phyloP scores from a whole-genome alignment of 2,113 vertebrate species.

The Terrapene triunguis region DNA sequence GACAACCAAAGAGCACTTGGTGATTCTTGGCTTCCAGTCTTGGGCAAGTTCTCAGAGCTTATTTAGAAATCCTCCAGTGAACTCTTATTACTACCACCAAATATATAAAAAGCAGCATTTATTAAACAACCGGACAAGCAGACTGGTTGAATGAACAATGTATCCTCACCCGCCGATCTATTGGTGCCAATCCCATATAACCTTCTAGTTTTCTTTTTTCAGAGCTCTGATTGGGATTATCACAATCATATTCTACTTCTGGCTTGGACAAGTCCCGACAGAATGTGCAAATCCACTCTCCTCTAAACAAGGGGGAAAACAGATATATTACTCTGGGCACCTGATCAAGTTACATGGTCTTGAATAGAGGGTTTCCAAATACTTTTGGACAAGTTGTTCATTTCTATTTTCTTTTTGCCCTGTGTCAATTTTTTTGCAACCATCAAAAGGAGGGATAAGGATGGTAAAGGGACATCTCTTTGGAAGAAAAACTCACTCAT shows the following conservation, averaged over 20 bases:
- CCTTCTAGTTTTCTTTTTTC: constrained; percentile 81
- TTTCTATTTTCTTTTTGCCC: neutral
- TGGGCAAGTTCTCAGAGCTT: neutral
- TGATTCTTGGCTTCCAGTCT: neutral
- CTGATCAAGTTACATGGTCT: neutral
- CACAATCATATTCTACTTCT: constrained; percentile 87
- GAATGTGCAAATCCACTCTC: constrained; percentile 88
- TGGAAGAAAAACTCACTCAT: neutral
- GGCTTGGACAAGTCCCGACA: constrained; percentile 85
- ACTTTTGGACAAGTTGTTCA: neutral
- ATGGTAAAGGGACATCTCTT: neutral
- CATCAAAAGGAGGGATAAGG: neutral
- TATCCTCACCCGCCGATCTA: constrained; percentile 83
- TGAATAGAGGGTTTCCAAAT: neutral
- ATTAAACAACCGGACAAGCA: neutral
- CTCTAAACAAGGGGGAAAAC: constrained; percentile 62
- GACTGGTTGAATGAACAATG: neutral
- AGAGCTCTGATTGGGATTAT: constrained; percentile 72
- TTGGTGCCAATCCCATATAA: constrained; percentile 70
- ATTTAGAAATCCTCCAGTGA: neutral
- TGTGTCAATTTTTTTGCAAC: neutral
- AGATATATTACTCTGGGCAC: neutral
- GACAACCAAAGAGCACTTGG: neutral
- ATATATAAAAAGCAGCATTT: no score
- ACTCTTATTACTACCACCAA: neutral